A percentile compares a stretch with the other conserved stretches of the same genome.
These are phyloP conservation scores for Clarias fuscus DNA, from an alignment of 2,797 vertebrate genomes.

Conservation along the genomic window DNA sequence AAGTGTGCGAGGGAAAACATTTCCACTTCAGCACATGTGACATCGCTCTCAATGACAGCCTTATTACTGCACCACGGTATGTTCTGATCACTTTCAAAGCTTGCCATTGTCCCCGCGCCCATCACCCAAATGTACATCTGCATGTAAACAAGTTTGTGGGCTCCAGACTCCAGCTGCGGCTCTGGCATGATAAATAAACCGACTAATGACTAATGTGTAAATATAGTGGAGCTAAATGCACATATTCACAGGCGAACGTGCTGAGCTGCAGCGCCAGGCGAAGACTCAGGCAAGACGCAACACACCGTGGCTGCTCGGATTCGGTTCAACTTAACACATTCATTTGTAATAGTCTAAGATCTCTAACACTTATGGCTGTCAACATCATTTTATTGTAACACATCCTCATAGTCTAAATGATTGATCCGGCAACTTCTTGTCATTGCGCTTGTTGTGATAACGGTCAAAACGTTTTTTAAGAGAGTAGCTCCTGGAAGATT, in stretches of 20 bases:
- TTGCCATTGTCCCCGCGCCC: conserved; percentile 42
- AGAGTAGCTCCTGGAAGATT: not conserved
- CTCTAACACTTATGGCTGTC: conserved; percentile 1
- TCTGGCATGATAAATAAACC: conserved; percentile 45
- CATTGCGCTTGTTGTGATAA: too few relatives aligned
- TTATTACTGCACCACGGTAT: conserved; percentile 42
- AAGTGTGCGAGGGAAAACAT: conserved; percentile 37
- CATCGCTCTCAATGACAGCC: conserved; percentile 54
- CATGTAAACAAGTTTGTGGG: conserved; percentile 51
- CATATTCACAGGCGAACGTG: conserved; percentile 28
- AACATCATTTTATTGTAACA: conserved; percentile 5
- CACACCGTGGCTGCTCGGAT: not conserved
- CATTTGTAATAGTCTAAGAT: not conserved
- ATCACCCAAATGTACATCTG: conserved; percentile 45
- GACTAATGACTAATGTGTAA: conserved; percentile 42
- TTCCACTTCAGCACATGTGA: conserved; percentile 49
- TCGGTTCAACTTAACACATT: not conserved
- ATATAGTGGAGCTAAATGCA: conserved; percentile 38
- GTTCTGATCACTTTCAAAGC: conserved; percentile 52
- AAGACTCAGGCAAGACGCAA: conserved; percentile 6
- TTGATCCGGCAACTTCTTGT: not conserved
- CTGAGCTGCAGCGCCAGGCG: conserved; percentile 36
- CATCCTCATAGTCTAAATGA: not conserved
- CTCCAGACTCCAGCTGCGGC: conserved; percentile 35
- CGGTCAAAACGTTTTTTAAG: not conserved